Evolutionary conservation across 2,797 vertebrate species (phyloP), one percentile per base, ranked within the genome.

Genomic region (Kryptopterus vitreolus): DNA sequence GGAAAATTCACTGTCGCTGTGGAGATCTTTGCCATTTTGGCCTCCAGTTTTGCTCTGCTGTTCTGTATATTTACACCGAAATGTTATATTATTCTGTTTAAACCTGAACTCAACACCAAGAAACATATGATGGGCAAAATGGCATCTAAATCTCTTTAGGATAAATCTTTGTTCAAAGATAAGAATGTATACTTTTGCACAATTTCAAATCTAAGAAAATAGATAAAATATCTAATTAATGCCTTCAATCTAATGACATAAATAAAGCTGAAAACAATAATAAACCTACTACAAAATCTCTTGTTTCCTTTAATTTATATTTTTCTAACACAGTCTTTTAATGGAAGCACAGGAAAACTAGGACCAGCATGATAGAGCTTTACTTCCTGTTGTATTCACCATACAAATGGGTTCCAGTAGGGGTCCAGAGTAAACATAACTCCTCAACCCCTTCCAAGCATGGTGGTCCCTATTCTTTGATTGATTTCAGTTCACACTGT

Each of bases 1-100:
- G 92, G 92, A 61, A 93, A 93, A 72, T 91, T 92, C 33, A 93
- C 90, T 74, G 92, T 92, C 0, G 92, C 92, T 85, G 92, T 94
- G 0, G 93, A 94, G 73, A 91, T 94, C 81, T 94, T 94, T 92
- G 92, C 92, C 1, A 93, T 94, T 75, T 79, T 94, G 61, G 91
- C 92, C 5, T 94, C 59, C 31, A 62, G 90, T 57, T 93, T 89
- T 88, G 92, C 89, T 1, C 80, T 93, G 26, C 85, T 94, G 4
- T 89, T 92, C 18, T 92, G 91, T 82, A 90, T 93, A 79, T 93
- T 92, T 90, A 83, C 82, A 0, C 38, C 38, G 7, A 43, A 43
- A 43, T 43, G 38, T 43, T 43, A 43, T 43, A 43, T 43, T 43
- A 46, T 89, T 58, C 29, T 88, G 62, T 55, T 92, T 8, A 92